phyloP scores from a whole-genome alignment of 2,888 invertebrate species.

The Clunio marinus region DNA sequence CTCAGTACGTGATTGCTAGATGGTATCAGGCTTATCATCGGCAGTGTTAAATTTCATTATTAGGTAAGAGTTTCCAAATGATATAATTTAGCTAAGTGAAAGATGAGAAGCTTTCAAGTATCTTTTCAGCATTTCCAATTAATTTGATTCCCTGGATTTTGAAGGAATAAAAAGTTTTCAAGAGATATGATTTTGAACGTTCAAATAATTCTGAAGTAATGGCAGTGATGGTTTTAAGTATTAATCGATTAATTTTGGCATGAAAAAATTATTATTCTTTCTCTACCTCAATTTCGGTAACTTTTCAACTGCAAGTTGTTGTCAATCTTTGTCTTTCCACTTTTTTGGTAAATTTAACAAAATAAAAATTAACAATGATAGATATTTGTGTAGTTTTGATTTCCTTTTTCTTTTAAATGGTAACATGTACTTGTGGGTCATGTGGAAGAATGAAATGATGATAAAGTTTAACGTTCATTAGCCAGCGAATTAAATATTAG shows the following conservation, averaged over 20 bases:
- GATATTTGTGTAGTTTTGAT: background rate
- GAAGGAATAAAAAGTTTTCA: background rate
- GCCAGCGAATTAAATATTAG: no score
- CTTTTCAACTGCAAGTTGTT: background rate
- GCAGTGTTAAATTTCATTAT: constrained; percentile 10
- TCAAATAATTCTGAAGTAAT: constrained; percentile 1
- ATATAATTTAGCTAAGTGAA: no score
- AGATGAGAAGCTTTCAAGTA: no score
- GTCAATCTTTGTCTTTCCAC: background rate
- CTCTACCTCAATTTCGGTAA: constrained; percentile 22
- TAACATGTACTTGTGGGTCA: constrained; percentile 1
- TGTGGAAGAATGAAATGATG: background rate
- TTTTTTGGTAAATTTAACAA: constrained; percentile 12
- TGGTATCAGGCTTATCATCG: constrained; percentile 9
- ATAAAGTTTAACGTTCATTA: background rate
- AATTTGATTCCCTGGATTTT: constrained; percentile 16
- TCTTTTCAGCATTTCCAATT: no score
- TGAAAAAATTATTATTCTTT: background rate
- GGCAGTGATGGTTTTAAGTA: constrained; percentile 13
- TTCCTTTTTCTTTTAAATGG: background rate
- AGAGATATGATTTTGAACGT: background rate
- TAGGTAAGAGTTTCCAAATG: no score
- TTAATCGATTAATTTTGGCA: background rate
- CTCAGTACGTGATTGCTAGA: no score
- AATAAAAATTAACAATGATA: constrained; percentile 15